Base-by-base conservation (phyloP, 2,888 invertebrate species). In the Raillietiella orientalis region DNA sequence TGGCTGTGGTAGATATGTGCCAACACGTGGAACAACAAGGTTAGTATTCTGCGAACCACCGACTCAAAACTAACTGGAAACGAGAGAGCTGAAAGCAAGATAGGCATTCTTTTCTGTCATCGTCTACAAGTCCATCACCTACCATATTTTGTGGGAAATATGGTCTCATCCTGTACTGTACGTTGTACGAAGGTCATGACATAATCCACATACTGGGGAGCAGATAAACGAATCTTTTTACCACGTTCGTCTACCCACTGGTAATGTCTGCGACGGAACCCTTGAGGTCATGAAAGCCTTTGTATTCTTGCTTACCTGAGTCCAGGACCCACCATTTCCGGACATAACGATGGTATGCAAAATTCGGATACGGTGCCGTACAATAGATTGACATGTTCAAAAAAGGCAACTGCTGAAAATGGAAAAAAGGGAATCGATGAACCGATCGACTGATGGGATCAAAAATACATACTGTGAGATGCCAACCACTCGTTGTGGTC, bases 401-500 rank as follows among this genome's bases (percentile, higher is more conserved):
- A 96, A 47, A 93, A 72, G 58, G 84, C 77, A 53, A 87, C 63
- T 35, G 79, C 74, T 74, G 54, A 21, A 59, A 58, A 24, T 30
- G 33, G 28, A 34, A 23, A 32, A 25, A 31, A 26, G 24, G 13
- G 5, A 21, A 9, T 14, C 10, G 14, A 14, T 20, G 15, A 29
- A 8, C 11, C 11, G 10, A 3, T 16, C n/a, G 13, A 8, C 12
- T 21, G 8, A 23, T 17, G n/a, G n/a, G 2, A 27, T 6, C 13
- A 27, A 25, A 20, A 28, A 30, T 33, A 55, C 67, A 61, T 51
- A 84, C 82, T 84, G 52, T 96, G 90, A 36, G 84, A 87, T 37
- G 93, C 93, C 43, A 96, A 66, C 93, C 96, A 96, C 60, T 96
- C 96, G 53, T 90, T 84, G 55, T 75, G 74, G 53, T 90, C 90